Base-by-base conservation (phyloP, 2,888 invertebrate species). In the Molorchus minor region DNA sequence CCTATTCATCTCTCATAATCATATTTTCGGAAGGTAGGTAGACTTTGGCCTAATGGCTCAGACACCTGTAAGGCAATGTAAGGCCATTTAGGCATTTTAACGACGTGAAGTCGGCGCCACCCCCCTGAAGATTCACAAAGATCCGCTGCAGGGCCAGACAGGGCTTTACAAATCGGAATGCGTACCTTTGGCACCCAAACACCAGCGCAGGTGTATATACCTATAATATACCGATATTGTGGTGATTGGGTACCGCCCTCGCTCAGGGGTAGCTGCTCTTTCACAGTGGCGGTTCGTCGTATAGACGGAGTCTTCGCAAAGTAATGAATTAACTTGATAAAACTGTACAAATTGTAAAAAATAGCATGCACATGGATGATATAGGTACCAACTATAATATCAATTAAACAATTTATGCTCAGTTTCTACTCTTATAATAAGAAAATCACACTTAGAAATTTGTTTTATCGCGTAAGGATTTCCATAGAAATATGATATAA, bases 11-110 rank as follows among this genome's bases (percentile, higher is more conserved):
- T 61, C 51, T 44, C 41, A 56, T 52, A 59, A 62, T 41, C 56
- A 56, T 40, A 61, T 60, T 67, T 64, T 61, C n/a, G n/a, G n/a
- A n/a, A n/a, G 61, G 60, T 56, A 58, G 62, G 56, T 56, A 61
- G 64, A 68, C 67, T 67, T 67, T 16, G 44, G 53, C 49, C 68
- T 74, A 75, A 75, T 75, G 68, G 69, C 64, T 55, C 55, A 69
- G 72, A 75, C 76, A 76, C 76, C 76, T 75, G 76, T 75, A 71
- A 62, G 56, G n/a, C n/a, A n/a, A n/a, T n/a, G n/a, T n/a, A n/a
- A n/a, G n/a, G 61, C 65, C 61, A 66, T 64, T 62, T 62, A 61
- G 67, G 43, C 47, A 38, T 58, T 58, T 54, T 43, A 58, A 58
- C 70, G 36, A 52, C 41, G 58, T 36, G 46, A 40, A 65, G 67